Conservation (phyloP, 2,113 vertebrate species). For the Motacilla alba region DNA sequence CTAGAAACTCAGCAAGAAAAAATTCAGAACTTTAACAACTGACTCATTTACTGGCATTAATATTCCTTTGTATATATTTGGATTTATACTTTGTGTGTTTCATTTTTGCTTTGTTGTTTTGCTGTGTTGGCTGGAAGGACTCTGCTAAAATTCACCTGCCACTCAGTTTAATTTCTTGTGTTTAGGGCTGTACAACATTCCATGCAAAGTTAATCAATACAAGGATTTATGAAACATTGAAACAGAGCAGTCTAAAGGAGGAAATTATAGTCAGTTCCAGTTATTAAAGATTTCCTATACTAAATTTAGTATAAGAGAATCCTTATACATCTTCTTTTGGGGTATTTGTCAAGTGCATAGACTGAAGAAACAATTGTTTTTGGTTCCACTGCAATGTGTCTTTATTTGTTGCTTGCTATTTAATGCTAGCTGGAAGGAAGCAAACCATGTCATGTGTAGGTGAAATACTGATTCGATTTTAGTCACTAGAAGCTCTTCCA, state of each 20-base stretch:
- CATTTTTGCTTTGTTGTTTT: conserved; percentile 21
- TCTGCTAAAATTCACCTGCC: conserved; percentile 56
- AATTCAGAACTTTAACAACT: neutral
- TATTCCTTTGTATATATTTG: neutral
- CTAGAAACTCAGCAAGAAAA: conserved; percentile 3
- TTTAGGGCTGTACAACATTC: conserved; percentile 64
- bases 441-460: neutral
- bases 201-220: conserved; percentile 72
- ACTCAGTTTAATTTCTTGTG: conserved; percentile 74
- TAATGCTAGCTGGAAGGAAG: conserved; percentile 47
- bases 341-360: conserved; percentile 63
- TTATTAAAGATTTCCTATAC: conserved; percentile 77
- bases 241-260: conserved; percentile 67
- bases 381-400: conserved; percentile 54
- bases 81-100: neutral
- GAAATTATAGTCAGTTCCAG: conserved; percentile 74
- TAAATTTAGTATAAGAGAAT: conserved; percentile 72
- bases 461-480: conserved; percentile 30
- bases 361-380: conserved; percentile 61
- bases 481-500: conserved; percentile 14
- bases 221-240: conserved; percentile 73
- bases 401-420: conserved; percentile 69
- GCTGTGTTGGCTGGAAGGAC: conserved; percentile 40
- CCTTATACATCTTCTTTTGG: conserved; percentile 70
- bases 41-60: neutral